Base-by-base conservation (phyloP, 1,140 invertebrate species). In the Triops longicaudatus region DNA sequence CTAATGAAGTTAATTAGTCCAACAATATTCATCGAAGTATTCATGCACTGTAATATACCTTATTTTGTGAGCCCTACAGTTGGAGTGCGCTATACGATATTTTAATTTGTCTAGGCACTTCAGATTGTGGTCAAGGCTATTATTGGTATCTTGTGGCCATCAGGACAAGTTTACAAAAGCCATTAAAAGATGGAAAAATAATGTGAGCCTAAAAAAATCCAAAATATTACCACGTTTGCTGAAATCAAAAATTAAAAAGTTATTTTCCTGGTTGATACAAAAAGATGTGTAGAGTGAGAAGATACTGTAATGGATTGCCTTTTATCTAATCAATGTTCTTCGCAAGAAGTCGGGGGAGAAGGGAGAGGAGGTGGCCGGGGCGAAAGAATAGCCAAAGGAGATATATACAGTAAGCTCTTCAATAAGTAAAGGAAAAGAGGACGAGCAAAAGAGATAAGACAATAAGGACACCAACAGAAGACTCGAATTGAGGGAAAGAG, bases 311-410 rank as follows among this genome's bases (percentile, higher is more conserved):
- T 63, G 50, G 50, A 63, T 63, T 63, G 50, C 50, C 50, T 63
- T 63, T 63, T 63, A 63, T 63, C 50, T 63, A 63, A 63, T 63
- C 50, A 63, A 75, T 28, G 76, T 79, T 79, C 75, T 37, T 37
- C 31, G 31, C 31, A 37, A 37, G 31, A 37, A 37, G 31, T 37
- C 7, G 31, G 31, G 31, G 31, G 2, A 7, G 31, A 7, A 37
- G 77, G 77, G 79, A 77, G 79, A 78, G 78, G 77, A 75, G 76
- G 79, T 77, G 79, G 73, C 73, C 74, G 63, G 76, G 27, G 78
- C 75, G 31, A 37, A 37, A 37, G 31, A 37, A 37, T 37, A 37
- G 31, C 31, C 31, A 37, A 2, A 37, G 31, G 31, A 37, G 31
- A 37, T 37, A 37, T 37, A 37, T 37, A 37, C 31, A 37, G 31